Evolutionary conservation across 35 echinoderm and acorn worm genomes (phyloP).

Genomic region (Diadema setosum): DNA sequence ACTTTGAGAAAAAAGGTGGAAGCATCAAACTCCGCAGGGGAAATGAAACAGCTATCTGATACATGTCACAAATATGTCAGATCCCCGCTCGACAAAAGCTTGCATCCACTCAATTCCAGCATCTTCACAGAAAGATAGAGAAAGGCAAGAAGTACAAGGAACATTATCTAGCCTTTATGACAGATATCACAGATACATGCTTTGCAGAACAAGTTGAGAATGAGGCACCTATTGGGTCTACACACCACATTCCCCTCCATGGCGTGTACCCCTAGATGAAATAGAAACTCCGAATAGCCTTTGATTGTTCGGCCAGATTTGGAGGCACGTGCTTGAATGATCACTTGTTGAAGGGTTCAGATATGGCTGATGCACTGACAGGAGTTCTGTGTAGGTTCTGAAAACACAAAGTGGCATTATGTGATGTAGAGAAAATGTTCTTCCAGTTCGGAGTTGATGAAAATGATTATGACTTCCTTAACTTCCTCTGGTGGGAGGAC

Average conservation of each 20-base stretch:
- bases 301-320: constrained; percentile 13
- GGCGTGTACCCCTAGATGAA: background rate
- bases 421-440: constrained; percentile 39
- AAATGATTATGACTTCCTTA: constrained; percentile 35
- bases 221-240: background rate
- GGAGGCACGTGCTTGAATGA: constrained; percentile 12
- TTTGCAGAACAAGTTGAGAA: constrained; percentile 10
- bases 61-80: too few relatives aligned
- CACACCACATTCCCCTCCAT: constrained; percentile 40
- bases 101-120: background rate
- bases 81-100: too few relatives aligned
- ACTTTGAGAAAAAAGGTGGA: too few relatives aligned
- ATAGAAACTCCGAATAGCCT: constrained; percentile 2
- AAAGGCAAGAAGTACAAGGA: background rate
- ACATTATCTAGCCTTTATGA: constrained; percentile 19
- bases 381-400: constrained; percentile 64
- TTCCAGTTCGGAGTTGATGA: constrained; percentile 15
- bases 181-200: background rate
- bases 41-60: too few relatives aligned
- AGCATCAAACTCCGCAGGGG: too few relatives aligned
- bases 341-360: background rate
- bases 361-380: background rate
- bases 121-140: constrained; percentile 32
- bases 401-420: constrained; percentile 40
- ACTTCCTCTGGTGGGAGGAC: constrained; percentile 46